Conservation (phyloP, 2,888 invertebrate species). For the Chesias legatella region DNA sequence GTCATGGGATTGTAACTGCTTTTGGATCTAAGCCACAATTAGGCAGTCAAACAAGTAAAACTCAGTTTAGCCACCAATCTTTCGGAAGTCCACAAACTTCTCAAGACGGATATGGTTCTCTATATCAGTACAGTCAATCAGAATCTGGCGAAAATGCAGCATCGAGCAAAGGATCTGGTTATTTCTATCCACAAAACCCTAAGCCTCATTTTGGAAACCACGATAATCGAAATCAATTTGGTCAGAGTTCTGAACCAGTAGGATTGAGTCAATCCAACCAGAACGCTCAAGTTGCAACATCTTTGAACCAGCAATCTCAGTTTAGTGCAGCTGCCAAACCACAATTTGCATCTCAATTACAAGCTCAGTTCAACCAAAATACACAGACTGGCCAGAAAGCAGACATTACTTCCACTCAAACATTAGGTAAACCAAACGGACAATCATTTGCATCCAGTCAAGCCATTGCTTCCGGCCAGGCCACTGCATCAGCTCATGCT, state of each 20-base stretch:
- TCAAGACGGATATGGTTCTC: conserved; percentile 5
- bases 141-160: conserved; percentile 5
- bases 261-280: no score
- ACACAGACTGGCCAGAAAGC: conserved; percentile 7
- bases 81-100: conserved; percentile 6
- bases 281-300: conserved; percentile 3
- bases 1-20: conserved; percentile 9
- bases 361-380: conserved; percentile 8
- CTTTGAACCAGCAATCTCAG: conserved; percentile 22
- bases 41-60: conserved; percentile 11
- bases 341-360: conserved; percentile 27
- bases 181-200: conserved; percentile 7
- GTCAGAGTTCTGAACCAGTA: conserved; percentile 11
- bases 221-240: conserved; percentile 9
- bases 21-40: conserved; percentile 20
- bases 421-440: conserved; percentile 20
- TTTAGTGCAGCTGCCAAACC: conserved; percentile 27
- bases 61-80: conserved; percentile 15
- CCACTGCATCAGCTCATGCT: conserved; percentile 11
- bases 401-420: conserved; percentile 5
- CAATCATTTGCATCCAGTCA: conserved; percentile 17
- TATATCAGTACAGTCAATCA: conserved; percentile 6
- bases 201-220: conserved; percentile 3
- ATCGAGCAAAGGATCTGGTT: conserved; percentile 10
- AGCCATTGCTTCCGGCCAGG: conserved; percentile 15